These are phyloP conservation scores for Lagorchestes hirsutus DNA, from an alignment of 2,797 vertebrate genomes.

Conservation along the genomic window DNA sequence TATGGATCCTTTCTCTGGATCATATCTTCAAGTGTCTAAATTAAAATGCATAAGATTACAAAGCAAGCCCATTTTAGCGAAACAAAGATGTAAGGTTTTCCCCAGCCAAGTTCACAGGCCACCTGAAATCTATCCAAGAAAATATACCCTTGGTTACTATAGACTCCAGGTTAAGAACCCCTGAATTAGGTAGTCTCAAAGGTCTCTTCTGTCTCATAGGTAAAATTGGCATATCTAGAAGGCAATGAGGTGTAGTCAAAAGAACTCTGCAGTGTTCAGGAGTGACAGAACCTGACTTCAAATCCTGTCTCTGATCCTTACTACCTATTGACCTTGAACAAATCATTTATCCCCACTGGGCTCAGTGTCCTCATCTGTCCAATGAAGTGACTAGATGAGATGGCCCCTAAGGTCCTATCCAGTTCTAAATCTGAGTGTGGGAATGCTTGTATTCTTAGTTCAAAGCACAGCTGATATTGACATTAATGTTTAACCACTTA, in stretches of 20 bases:
- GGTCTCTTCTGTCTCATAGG: neutral
- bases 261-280: neutral
- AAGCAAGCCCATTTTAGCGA: neutral
- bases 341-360: neutral
- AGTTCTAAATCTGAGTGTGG: neutral
- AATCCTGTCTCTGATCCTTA: neutral
- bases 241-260: neutral
- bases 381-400: neutral
- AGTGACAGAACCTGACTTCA: neutral
- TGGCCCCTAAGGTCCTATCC: neutral
- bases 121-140: neutral
- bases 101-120: neutral
- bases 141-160: neutral
- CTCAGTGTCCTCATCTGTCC: neutral
- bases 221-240: neutral
- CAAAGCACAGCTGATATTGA: neutral
- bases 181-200: neutral
- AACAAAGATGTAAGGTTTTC: neutral
- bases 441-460: neutral
- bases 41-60: neutral
- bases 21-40: neutral
- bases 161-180: neutral
- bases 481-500: rapidly evolving
- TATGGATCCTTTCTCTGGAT: neutral
- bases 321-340: neutral